Percentiles rank a stretch among this genome's conserved stretches.
Evolutionary conservation across 1,140 invertebrate species (phyloP).

Genomic region (Berghia stephanieae): DNA sequence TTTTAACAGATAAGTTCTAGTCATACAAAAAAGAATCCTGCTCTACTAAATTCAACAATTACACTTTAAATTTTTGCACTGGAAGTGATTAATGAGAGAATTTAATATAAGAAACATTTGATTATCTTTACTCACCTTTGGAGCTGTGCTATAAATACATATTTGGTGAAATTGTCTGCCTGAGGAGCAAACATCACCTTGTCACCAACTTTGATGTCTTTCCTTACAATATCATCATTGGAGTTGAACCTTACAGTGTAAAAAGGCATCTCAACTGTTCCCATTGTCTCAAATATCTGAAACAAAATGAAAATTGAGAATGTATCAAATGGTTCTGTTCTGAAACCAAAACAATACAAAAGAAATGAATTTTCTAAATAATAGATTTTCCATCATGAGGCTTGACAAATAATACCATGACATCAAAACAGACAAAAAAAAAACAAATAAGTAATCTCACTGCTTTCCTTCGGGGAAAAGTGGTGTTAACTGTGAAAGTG

Average conservation of each 20-base stretch:
- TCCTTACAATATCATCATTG: slow-evolving; percentile 76
- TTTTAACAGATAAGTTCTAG: no score
- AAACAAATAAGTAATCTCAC: no score
- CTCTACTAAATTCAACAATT: not conserved
- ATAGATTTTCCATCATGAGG: no score
- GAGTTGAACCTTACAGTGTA: slow-evolving; percentile 87
- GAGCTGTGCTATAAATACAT: slow-evolving; percentile 78
- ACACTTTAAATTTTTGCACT: not conserved
- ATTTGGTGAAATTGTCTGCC: slow-evolving; percentile 75
- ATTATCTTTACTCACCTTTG: slow-evolving; percentile 69
- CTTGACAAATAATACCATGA: no score
- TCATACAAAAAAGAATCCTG: no score
- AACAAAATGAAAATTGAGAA: slow-evolving; percentile 20
- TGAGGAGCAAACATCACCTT: slow-evolving; percentile 83
- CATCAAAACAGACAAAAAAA: no score
- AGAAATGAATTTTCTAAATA: no score
- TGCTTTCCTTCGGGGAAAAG: no score
- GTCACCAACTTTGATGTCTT: slow-evolving; percentile 73
- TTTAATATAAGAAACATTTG: no score
- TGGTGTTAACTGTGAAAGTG: no score
- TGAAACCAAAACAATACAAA: no score
- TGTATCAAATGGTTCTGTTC: no score
- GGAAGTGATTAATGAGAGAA: not conserved
- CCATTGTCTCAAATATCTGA: slow-evolving; percentile 87
- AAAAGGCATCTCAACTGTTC: slow-evolving; percentile 78